Evolutionary conservation across 2,888 invertebrate species (phyloP), one percentile per base, ranked within the genome.

Genomic region (Orthosia cruda): DNA sequence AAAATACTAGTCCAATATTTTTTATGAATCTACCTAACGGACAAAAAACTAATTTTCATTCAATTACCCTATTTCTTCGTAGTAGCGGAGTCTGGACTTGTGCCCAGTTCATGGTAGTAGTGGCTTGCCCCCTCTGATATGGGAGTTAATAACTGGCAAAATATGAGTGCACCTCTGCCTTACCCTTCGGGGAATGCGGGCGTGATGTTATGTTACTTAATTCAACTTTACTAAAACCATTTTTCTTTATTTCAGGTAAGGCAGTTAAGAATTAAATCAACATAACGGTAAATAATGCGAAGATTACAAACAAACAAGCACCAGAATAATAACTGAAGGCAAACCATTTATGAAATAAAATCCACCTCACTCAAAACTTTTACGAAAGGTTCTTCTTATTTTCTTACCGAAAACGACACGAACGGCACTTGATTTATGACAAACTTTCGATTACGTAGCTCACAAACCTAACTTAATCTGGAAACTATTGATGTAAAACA

Each of bases 161-260:
- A n/a, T n/a, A n/a, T n/a, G n/a, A n/a, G n/a, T n/a, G n/a, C n/a
- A n/a, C 40, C 40, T 9, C 40, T 40, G 40, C 40, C 40, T 40
- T 9, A 40, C 40, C 40, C 40, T 40, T 9, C 9, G 1, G 9
- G 9, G 9, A 40, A 40, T 40, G 1, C 40, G 9, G 40, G 9
- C 9, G 40, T 40, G 40, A 40, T 40, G 40, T 40, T 40, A 40
- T 40, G 40, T 40, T 40, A 40, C 9, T 7, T 58, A 32, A 54
- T 50, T 50, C 5, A 65, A 20, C 18, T 26, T 63, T 70, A 58
- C 45, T 63, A 47, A 65, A 63, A 73, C 32, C n/a, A 62, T 64
- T 84, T 77, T 32, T 65, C 45, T 54, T 59, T 77, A 69, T 13
- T 85, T 87, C 87, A 87, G 87, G 87, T 87, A 87, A 80, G 20